A percentile compares a stretch with the other conserved stretches of the same genome.
Conservation (phyloP, 2,113 vertebrate genomes). For the Sinocyclocheilus anshuiensis region DNA sequence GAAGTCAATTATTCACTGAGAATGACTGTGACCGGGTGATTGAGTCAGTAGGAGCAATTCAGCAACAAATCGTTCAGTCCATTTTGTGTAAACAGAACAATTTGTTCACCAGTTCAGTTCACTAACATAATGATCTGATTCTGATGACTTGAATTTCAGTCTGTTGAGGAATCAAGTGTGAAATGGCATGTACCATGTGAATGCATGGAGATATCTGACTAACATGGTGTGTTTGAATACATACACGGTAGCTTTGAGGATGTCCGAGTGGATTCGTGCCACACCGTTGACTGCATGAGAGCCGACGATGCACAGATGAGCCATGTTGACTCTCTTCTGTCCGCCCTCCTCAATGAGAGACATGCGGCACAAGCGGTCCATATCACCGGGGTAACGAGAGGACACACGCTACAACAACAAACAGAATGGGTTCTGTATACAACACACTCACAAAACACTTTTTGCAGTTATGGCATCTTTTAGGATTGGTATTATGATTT, state of each 20-base stretch:
- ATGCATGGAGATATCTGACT: background rate
- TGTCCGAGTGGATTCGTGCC: conserved; percentile 90
- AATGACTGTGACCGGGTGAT: background rate
- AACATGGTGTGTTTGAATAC: conserved; percentile 41
- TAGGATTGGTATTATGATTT: background rate
- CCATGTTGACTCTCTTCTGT: conserved; percentile 90
- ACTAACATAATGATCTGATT: background rate
- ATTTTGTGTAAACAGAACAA: background rate
- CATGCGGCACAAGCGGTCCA: conserved; percentile 84
- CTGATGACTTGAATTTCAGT: background rate
- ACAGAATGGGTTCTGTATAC: background rate
- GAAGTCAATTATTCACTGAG: background rate
- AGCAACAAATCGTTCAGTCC: background rate
- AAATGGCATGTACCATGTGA: background rate
- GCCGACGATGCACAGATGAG: conserved; percentile 87
- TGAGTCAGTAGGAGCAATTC: background rate
- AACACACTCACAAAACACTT: background rate
- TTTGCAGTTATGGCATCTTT: background rate
- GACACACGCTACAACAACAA: conserved; percentile 75
- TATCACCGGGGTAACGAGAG: conserved; percentile 79
- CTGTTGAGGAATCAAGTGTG: background rate
- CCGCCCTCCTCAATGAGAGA: conserved; percentile 87
- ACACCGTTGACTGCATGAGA: conserved; percentile 89
- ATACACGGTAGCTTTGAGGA: conserved; percentile 88
- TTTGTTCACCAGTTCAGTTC: background rate